Base-by-base conservation (phyloP, 2,888 invertebrate genomes). In the Tetramorium bicarinatum region DNA sequence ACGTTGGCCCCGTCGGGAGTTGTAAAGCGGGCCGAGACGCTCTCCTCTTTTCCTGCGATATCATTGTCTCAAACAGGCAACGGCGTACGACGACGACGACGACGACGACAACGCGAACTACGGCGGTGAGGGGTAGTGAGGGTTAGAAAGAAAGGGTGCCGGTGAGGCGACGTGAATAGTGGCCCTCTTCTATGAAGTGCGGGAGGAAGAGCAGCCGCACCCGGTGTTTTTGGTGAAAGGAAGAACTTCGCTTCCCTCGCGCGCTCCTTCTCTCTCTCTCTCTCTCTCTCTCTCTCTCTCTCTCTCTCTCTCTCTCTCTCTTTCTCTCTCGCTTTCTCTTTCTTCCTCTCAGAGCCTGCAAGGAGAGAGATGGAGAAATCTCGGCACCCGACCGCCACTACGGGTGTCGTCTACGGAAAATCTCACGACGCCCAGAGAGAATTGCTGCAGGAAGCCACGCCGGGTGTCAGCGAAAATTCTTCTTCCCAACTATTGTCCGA, bases 31-130 rank as follows among this genome's bases (percentile, higher is more conserved):
- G 85, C 84, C 85, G 89, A 86, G 89, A 87, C 88, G 86, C 84
- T 87, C 87, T 88, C 75, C 88, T 90, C 92, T 93, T 92, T 92
- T 93, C 91, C 91, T 91, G 93, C 92, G 94, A 94, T 94, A 94
- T 94, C 94, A 94, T 94, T 94, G 94, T 94, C 93, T 94, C 90
- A 88, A 84, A 85, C 88, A 91, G 92, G 86, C 91, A 87, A 86
- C 89, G 89, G 87, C 76, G 86, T 81, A 85, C 74, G 76, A 52
- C 38, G 62, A 41, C 74, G 76, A 52, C 38, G 62, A 41, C 77
- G 54, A 54, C 38, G 41, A 69, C 79, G 71, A 59, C 79, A 59
- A 79, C 71, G 79, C 79, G 59, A 69, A 34, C 56, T 54, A 72
- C 59, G 82, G 64, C 44, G 25, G 47, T 34, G 71, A 29, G 67